Percentiles rank a stretch among this genome's conserved stretches.
These are phyloP conservation scores for Epizoanthus stellaris DNA, from an alignment of 92 coral and sea anemone species.

Conservation along the genomic window DNA sequence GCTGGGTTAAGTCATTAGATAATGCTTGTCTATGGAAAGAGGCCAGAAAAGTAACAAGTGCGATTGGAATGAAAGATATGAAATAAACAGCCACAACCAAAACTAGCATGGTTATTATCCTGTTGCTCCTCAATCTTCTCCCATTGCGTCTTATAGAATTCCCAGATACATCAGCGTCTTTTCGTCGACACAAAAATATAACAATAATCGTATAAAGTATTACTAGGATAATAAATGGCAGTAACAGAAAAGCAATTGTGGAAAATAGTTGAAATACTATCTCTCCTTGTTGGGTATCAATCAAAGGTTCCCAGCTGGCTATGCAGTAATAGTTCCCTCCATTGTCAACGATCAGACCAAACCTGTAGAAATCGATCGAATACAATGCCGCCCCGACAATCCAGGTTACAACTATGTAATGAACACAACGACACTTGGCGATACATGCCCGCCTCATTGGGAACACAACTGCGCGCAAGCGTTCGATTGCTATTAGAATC, in stretches of 20 bases:
- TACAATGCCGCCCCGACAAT: background rate
- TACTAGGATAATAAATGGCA: background rate
- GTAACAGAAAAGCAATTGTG: background rate
- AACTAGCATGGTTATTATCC: conserved; percentile 12
- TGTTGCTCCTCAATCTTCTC: conserved; percentile 1
- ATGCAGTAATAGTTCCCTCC: background rate
- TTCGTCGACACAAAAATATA: background rate
- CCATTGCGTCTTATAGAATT: conserved; percentile 10
- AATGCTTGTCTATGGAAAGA: too few relatives aligned
- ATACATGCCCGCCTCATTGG: conserved; percentile 9
- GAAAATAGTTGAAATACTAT: conserved; percentile 7
- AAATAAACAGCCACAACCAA: conserved; percentile 2
- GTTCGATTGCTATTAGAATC: conserved; percentile 16
- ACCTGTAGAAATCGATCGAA: conserved; percentile 19
- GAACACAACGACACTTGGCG: background rate
- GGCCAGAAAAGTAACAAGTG: too few relatives aligned
- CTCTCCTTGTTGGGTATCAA: conserved; percentile 12
- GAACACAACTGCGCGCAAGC: conserved; percentile 28
- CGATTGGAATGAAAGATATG: background rate
- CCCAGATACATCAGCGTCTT: background rate
- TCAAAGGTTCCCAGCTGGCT: conserved; percentile 29
- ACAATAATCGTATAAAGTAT: conserved; percentile 15
- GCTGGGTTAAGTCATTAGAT: too few relatives aligned
- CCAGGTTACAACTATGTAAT: conserved; percentile 14
- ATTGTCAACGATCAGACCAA: background rate